These are phyloP conservation scores for Grallaria varia DNA, from an alignment of 2,113 vertebrate genomes.

Conservation along the genomic window DNA sequence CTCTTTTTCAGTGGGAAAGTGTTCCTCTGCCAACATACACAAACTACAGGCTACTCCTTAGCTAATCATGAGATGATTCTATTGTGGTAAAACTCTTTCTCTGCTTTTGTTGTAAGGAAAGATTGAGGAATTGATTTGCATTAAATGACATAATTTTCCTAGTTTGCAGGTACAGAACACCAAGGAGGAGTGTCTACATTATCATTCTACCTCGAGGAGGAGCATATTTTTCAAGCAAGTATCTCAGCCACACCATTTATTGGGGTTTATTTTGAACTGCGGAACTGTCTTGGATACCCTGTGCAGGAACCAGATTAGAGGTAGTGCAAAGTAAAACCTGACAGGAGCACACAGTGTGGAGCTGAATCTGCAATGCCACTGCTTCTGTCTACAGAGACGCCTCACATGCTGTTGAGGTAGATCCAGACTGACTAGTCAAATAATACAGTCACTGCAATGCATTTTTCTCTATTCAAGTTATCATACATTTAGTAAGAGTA, in stretches of 20 bases:
- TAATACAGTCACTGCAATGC: neutral
- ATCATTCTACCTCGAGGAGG: neutral
- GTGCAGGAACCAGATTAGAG: neutral
- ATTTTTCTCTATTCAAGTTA: neutral
- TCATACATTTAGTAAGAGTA: neutral
- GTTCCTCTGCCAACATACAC: neutral
- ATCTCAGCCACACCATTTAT: neutral
- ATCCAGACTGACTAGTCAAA: neutral
- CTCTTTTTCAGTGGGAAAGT: neutral
- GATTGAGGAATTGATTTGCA: neutral
- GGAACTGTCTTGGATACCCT: neutral
- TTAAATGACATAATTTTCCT: neutral
- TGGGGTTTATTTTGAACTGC: neutral
- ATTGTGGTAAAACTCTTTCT: neutral
- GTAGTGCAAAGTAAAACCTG: neutral
- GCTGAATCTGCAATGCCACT: accelerated
- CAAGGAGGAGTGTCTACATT: neutral
- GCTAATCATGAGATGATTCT: neutral
- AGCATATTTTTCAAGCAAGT: neutral
- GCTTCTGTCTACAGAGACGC: neutral
- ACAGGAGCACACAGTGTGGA: neutral
- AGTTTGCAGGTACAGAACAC: neutral
- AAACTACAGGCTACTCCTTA: neutral
- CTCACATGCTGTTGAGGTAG: neutral
- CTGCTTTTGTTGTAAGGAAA: neutral